Evolutionary conservation across 2,113 vertebrate genomes (phyloP).

Genomic region (Corythaixoides concolor): DNA sequence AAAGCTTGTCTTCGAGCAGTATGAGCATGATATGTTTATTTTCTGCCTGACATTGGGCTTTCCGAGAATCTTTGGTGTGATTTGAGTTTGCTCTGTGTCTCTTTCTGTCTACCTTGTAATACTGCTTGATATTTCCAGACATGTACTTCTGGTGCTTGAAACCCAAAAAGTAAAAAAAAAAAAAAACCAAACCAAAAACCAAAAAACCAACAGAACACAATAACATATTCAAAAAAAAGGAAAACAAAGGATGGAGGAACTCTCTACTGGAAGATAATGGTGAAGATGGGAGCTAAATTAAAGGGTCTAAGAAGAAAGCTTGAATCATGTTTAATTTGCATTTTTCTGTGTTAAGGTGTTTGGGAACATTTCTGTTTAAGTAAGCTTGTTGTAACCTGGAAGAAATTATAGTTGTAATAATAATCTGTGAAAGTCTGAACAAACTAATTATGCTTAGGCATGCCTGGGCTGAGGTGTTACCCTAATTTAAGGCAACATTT

Average conservation of each 20-base stretch:
- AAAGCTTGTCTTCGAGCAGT: not conserved
- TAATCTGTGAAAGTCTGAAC: slow-evolving; percentile 6
- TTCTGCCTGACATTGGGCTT: not conserved
- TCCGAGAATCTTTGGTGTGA: not conserved
- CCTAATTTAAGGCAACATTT: slow-evolving; percentile 28
- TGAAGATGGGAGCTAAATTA: not conserved
- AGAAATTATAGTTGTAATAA: slow-evolving; percentile 21
- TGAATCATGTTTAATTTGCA: not conserved
- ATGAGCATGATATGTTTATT: not conserved
- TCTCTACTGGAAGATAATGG: not conserved
- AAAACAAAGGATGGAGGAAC: not conserved
- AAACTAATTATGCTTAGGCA: slow-evolving; percentile 15
- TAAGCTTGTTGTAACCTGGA: slow-evolving; percentile 31
- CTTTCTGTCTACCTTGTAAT: not conserved
- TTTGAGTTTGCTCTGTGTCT: not conserved
- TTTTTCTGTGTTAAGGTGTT: not conserved
- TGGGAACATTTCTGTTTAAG: not conserved
- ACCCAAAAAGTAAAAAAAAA: not conserved
- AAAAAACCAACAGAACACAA: not conserved
- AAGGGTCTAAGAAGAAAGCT: not conserved
- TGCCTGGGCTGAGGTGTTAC: slow-evolving; percentile 34
- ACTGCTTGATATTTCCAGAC: not conserved
- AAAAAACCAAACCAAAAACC: not conserved
- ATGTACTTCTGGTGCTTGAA: not conserved
- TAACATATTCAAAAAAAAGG: not conserved